phyloP scores from a whole-genome alignment of 2,113 vertebrate genomes.

The Petroica traversi region DNA sequence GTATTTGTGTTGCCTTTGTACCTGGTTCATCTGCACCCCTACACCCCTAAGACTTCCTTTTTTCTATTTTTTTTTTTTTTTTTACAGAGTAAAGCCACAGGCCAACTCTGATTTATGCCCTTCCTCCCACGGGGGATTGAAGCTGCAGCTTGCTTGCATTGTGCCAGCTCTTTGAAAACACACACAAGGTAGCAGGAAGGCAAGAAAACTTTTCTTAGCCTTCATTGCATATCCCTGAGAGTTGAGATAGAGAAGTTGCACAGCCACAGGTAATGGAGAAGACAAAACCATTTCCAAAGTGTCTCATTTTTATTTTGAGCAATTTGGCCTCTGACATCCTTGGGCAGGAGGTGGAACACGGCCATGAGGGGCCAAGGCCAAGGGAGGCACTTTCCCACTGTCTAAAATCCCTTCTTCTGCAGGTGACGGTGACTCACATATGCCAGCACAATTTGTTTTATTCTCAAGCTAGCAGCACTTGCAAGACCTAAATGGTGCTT shows the following conservation, averaged over 20 bases:
- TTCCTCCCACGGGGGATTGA: not conserved
- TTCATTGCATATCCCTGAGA: not conserved
- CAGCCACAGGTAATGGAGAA: not conserved
- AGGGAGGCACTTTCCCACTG: not conserved
- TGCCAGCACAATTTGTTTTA: not conserved
- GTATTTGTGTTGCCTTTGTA: not conserved
- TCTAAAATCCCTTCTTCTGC: not conserved
- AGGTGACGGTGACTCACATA: not conserved
- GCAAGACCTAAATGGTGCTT: not conserved
- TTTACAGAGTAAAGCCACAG: rapidly evolving
- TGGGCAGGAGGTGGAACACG: not conserved
- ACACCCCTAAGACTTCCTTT: not conserved
- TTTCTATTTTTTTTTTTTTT: too few relatives aligned
- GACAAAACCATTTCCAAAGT: not conserved
- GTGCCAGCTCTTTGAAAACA: not conserved
- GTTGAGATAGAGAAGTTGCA: not conserved
- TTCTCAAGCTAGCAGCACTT: not conserved
- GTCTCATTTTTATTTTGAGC: not conserved
- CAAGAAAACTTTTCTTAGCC: not conserved
- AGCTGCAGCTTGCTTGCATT: not conserved
- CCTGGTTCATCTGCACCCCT: not conserved
- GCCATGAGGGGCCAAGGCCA: not conserved
- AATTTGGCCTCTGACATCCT: not conserved
- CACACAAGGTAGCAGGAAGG: not conserved
- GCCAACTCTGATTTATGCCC: not conserved